Percentiles rank a stretch among this genome's conserved stretches.
These are phyloP conservation scores for Tetramorium parvispinum DNA, from an alignment of 1,140 invertebrate genomes.

Conservation along the genomic window DNA sequence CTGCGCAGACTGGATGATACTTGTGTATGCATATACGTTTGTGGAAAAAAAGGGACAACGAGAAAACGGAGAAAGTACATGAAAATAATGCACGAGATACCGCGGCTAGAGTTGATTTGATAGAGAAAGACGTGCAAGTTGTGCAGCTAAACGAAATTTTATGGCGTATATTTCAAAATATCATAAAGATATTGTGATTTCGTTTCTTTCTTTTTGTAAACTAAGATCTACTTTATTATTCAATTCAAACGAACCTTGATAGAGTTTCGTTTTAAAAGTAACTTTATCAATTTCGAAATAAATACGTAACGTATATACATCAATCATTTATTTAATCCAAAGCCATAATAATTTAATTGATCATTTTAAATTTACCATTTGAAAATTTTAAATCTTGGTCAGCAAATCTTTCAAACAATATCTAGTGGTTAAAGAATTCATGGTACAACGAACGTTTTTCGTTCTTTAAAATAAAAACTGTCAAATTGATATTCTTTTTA, in stretches of 20 bases:
- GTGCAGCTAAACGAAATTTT: not conserved
- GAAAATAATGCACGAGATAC: slow-evolving; percentile 38
- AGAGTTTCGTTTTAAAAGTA: not conserved
- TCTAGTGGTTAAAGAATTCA: not conserved
- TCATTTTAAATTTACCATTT: not conserved
- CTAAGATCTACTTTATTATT: not conserved
- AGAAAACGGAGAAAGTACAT: not conserved
- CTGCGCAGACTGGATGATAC: slow-evolving; percentile 21
- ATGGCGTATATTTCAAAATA: not conserved
- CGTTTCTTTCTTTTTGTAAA: not conserved
- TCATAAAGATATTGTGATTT: not conserved
- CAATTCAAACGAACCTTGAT: not conserved
- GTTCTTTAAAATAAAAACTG: not conserved
- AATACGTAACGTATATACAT: not conserved
- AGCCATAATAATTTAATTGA: not conserved
- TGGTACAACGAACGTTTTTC: not conserved
- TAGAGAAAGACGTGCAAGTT: not conserved
- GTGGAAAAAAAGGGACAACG: not conserved
- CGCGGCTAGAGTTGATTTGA: slow-evolving; percentile 20
- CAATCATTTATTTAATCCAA: not conserved
- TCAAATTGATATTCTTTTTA: not conserved
- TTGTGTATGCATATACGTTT: slow-evolving; percentile 40
- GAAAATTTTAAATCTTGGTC: not conserved
- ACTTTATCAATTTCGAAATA: not conserved
- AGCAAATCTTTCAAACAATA: not conserved